Base-by-base conservation (phyloP, 2,797 vertebrate genomes). In the Muraenolepis orangiensis region DNA sequence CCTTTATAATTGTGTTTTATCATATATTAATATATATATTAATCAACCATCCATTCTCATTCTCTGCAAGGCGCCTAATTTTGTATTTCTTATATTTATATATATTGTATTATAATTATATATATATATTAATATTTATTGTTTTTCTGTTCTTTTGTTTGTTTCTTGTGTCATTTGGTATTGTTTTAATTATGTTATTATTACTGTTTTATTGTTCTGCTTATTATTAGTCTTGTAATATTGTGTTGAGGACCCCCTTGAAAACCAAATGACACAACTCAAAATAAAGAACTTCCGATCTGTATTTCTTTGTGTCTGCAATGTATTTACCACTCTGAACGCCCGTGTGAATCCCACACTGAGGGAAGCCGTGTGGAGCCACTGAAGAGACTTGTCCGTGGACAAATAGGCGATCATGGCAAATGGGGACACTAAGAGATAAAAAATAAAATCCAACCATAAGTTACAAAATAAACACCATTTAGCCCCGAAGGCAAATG, bases 391-490 rank as follows among this genome's bases (percentile, higher is more conserved):
- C 77, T 40, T 89, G 82, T 99, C 98, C 90, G 96, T 86, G 5
- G 96, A 95, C 84, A 99, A 94, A 91, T 96, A 99, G 1, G 96
- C 96, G 84, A 97, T 94, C 96, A 99, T 96, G 79, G 92, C 95
- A 85, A 99, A 96, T 0, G 97, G 98, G 84, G 96, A 96, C 81
- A 97, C 98, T 99, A 91, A 81, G 88, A 26, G 57, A 64, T 64
- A 26, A 12, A 94, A 84, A 36, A 14, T 71, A 72, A 87, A 86
- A 81, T 42, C n/a, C 23, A 42, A 78, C 34, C 75, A 26, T 32
- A 26, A 70, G 23, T 31, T 57, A n/a, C 3, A 67, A 31, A 31
- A 80, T 23, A 23, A 40, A 26, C 14, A 57, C 0, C 46, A 29
- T 6, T 70, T 7, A 16, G 12, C n/a, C 20, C 10, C 12, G 1